Percentiles rank a stretch among this genome's conserved stretches.
These are phyloP conservation scores for Empidonax alnorum DNA, from an alignment of 2,113 vertebrate species.

Conservation along the genomic window DNA sequence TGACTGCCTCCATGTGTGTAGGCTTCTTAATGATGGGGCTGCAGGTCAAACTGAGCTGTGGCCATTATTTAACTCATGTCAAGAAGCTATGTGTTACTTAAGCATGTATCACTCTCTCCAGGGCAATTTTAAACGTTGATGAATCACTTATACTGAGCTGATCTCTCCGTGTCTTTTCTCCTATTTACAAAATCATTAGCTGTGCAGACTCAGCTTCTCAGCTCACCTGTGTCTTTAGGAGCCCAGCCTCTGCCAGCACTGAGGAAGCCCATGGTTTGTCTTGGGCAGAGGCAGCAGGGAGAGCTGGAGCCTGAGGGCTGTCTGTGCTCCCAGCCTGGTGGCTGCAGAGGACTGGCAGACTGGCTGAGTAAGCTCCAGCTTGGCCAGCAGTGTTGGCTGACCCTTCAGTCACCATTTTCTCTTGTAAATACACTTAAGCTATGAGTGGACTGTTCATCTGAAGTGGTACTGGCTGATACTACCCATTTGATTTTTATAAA, in stretches of 20 bases:
- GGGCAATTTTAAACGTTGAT: not conserved
- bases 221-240: not conserved
- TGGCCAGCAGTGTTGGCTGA: not conserved
- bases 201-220: not conserved
- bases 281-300: not conserved
- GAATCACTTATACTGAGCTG: not conserved
- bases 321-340: not conserved
- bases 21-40: not conserved
- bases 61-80: not conserved
- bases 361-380: not conserved
- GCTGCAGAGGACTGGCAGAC: not conserved
- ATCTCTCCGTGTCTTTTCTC: not conserved
- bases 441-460: not conserved
- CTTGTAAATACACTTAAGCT: not conserved
- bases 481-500: not conserved
- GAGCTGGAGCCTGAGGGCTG: not conserved
- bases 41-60: not conserved
- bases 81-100: not conserved
- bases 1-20: accelerated
- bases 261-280: not conserved
- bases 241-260: not conserved
- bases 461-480: not conserved
- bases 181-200: not conserved
- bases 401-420: not conserved
- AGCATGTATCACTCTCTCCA: not conserved